phyloP scores from a whole-genome alignment of 2,113 vertebrate species.

The Myiozetetes cayanensis region DNA sequence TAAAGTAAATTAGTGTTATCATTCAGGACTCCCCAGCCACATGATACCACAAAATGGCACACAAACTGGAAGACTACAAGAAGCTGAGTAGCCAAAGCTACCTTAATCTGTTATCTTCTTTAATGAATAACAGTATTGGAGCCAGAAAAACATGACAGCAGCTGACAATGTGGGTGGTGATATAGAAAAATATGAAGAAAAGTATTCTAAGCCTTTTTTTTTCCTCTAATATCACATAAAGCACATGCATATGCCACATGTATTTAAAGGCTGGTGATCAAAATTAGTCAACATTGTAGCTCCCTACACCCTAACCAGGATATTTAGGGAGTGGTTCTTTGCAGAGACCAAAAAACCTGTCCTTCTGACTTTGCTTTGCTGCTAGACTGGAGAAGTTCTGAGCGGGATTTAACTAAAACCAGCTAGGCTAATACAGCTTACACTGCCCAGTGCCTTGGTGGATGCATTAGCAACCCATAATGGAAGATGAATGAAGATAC shows the following conservation, averaged over 20 bases:
- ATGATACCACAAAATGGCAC: background rate
- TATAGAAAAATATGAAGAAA: background rate
- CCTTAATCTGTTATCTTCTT: background rate
- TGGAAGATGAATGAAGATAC: background rate
- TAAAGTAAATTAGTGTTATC: background rate
- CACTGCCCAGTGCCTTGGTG: background rate
- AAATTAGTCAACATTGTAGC: background rate
- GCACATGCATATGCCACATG: background rate
- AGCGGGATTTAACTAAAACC: background rate
- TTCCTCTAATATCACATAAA: background rate
- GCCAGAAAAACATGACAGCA: conserved; percentile 26
- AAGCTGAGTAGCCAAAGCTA: background rate
- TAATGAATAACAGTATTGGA: conserved; percentile 5
- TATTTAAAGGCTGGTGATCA: background rate
- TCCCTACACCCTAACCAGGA: background rate
- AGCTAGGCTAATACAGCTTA: background rate
- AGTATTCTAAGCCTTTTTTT: background rate
- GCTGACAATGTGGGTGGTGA: conserved; percentile 15
- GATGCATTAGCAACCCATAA: background rate
- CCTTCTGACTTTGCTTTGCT: background rate
- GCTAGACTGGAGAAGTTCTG: background rate
- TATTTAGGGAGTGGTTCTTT: background rate
- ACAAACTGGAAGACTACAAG: background rate
- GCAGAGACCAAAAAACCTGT: background rate
- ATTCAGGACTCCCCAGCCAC: background rate